These are phyloP conservation scores for Brachyistius frenatus DNA, from an alignment of 2,113 vertebrate species.

Conservation along the genomic window DNA sequence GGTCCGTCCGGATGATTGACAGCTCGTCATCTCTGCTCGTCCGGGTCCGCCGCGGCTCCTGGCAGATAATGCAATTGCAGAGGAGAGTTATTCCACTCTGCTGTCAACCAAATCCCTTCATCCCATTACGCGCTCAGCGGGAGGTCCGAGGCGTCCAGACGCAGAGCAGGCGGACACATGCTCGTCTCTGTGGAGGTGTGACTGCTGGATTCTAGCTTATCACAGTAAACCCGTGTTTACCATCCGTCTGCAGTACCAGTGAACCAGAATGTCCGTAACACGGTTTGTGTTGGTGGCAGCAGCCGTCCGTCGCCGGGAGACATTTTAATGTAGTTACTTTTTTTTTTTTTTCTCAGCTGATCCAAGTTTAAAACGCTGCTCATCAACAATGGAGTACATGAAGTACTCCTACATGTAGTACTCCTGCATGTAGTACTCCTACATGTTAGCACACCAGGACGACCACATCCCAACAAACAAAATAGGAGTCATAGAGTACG, in stretches of 20 bases:
- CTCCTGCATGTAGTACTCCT: too few relatives aligned
- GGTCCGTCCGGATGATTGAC: too few relatives aligned
- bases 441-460: too few relatives aligned
- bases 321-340: too few relatives aligned
- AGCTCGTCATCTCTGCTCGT: too few relatives aligned
- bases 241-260: too few relatives aligned
- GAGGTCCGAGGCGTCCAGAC: slow-evolving; percentile 1
- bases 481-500: too few relatives aligned
- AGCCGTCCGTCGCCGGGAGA: too few relatives aligned
- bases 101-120: slow-evolving; percentile 29
- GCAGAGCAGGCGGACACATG: slow-evolving; percentile 12
- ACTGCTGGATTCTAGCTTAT: slow-evolving; percentile 36
- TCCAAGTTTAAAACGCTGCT: slow-evolving; percentile 41
- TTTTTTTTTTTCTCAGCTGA: slow-evolving; percentile 17
- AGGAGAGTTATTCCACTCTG: slow-evolving; percentile 17
- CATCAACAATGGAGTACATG: slow-evolving; percentile 50
- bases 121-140: slow-evolving; percentile 31
- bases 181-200: neutral
- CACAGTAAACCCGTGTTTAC: neutral
- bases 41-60: neutral
- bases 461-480: too few relatives aligned
- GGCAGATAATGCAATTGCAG: slow-evolving; percentile 56
- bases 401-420: neutral
- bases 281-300: too few relatives aligned
- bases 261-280: too few relatives aligned